Base-by-base conservation (phyloP, 2,113 vertebrate genomes). In the Bambusicola thoracicus region DNA sequence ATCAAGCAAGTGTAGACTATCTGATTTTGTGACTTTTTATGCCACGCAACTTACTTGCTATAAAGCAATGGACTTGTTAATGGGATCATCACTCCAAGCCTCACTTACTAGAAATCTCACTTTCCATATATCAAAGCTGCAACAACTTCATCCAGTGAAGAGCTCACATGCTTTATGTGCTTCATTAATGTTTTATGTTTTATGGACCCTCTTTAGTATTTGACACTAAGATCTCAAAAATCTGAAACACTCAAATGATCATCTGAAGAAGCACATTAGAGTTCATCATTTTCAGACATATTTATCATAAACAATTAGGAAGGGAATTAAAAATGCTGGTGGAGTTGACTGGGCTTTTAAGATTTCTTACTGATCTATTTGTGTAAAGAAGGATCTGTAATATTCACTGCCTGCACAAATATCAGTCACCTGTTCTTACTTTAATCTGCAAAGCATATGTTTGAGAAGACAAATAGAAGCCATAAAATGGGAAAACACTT, bases 391-490 rank as follows among this genome's bases (percentile, higher is more conserved):
- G 58, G 16, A 78, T 68, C 79, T 88, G 36, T 72, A 69, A 79
- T 79, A 87, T 49, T 87, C 81, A 22, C 41, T 73, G 30, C 44
- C 83, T 88, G 76, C 48, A 81, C 58, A 86, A 90, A 72, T 88
- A 90, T 69, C 59, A 90, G 46, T 88, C 6, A 2, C 53, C 61
- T 75, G 38, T 84, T 94, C 83, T 89, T 73, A 76, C 87, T 86
- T 94, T 92, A 92, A 80, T 80, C 76, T 93, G 30, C 29, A 69
- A 80, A 92, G 75, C 0, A 0, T 69, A 68, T 53, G 75, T 85
- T 46, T 66, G 66, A 91, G 36, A 90, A 87, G 75, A 90, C 29
- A 94, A 96, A 89, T 65, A 91, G 73, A 92, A 94, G 29, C 10
- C 0, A 6, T 93, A 89, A 91, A 89, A 75, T 78, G 34, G 32